Base-by-base conservation (phyloP, 2,888 invertebrate species). In the Rhagium mordax region DNA sequence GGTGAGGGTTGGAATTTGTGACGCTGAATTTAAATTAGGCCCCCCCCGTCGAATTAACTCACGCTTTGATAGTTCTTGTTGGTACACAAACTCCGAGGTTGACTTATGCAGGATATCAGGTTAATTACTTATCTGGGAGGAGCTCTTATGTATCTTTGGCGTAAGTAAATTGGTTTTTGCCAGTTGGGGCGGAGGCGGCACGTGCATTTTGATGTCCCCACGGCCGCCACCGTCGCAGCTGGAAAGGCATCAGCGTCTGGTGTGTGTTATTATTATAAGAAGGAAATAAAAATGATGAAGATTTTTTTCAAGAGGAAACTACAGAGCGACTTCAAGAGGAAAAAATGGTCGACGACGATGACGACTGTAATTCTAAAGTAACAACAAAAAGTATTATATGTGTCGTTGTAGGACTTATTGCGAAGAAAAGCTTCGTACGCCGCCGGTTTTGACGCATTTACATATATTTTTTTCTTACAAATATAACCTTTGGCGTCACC, bases 361-460 rank as follows among this genome's bases (percentile, higher is more conserved):
- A n/a, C n/a, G n/a, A n/a, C n/a, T n/a, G n/a, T n/a, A n/a, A n/a
- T n/a, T n/a, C n/a, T n/a, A n/a, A n/a, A n/a, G n/a, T n/a, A n/a
- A n/a, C n/a, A n/a, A n/a, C n/a, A n/a, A n/a, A n/a, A n/a, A n/a
- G n/a, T n/a, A n/a, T n/a, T n/a, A n/a, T n/a, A n/a, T n/a, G n/a
- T n/a, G n/a, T n/a, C n/a, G n/a, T n/a, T n/a, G 27, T 6, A 13
- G 29, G 10, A 7, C 5, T 27, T 41, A 51, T 21, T 13, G 53
- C 24, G 16, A 55, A 65, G 29, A 33, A 53, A 33, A 33, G 8
- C 8, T 21, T 51, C 24, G 55, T 57, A 24, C 24, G 21, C n/a
- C n/a, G n/a, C 33, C 16, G 55, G 51, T n/a, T 57, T 33, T 16
- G 18, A 10, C 57, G 55, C 29, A 65, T 53, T 48, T 21, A 18